Conservation (phyloP, 2,113 vertebrate species). For the Pitta sordida region DNA sequence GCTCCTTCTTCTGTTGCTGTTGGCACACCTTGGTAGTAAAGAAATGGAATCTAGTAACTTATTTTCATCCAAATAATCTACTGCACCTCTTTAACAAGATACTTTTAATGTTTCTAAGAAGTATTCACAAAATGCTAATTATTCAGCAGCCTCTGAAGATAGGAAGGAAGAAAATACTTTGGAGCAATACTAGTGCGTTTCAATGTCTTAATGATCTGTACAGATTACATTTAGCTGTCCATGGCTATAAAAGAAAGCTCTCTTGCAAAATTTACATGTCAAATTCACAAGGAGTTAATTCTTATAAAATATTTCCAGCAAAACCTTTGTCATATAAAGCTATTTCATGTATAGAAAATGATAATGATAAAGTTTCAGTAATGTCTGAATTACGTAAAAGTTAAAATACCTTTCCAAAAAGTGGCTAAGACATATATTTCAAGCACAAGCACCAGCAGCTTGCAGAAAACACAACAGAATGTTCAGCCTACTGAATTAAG, state of each 20-base stretch:
- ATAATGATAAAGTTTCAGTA: background rate
- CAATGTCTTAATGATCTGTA: background rate
- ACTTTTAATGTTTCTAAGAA: conserved; percentile 13
- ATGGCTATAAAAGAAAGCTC: background rate
- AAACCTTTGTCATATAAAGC: background rate
- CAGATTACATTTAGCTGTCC: background rate
- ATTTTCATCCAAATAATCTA: background rate
- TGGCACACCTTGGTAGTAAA: conserved; percentile 3
- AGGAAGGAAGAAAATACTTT: background rate
- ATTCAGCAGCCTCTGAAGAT: background rate
- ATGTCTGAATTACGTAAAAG: background rate
- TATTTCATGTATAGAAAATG: background rate
- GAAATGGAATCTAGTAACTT: background rate
- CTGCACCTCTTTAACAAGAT: background rate
- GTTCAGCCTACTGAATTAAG: background rate
- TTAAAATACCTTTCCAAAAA: background rate
- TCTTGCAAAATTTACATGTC: background rate
- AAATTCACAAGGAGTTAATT: background rate
- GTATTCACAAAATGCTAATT: background rate
- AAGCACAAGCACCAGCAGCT: background rate
- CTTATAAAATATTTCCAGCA: background rate
- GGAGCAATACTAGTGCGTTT: background rate
- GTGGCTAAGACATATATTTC: background rate
- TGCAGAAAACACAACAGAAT: background rate
- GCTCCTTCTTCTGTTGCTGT: background rate